Evolutionary conservation across 1,140 invertebrate genomes (phyloP).

Genomic region (Apis dorsata): DNA sequence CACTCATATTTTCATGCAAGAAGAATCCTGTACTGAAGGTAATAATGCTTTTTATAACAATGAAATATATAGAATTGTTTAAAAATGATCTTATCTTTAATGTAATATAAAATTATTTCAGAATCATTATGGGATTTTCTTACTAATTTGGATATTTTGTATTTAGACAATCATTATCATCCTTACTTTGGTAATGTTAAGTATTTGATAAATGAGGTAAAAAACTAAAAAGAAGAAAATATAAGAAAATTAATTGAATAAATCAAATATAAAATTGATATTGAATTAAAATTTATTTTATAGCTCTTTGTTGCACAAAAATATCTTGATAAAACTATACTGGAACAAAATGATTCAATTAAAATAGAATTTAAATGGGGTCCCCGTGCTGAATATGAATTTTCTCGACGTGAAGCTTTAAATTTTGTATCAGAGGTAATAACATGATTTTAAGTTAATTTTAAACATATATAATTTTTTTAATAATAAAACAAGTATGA

Average conservation of each 20-base stretch:
- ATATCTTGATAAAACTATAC: constrained; percentile 58
- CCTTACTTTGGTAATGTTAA: constrained; percentile 69
- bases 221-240: not conserved
- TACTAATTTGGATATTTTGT: constrained; percentile 57
- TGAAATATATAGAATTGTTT: not conserved
- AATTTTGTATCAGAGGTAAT: constrained; percentile 68
- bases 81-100: not conserved
- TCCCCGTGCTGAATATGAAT: constrained; percentile 63
- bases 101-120: constrained; percentile 49
- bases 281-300: not conserved
- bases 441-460: not conserved
- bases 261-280: not conserved
- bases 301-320: constrained; percentile 71
- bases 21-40: constrained; percentile 68
- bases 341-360: constrained; percentile 10
- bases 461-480: not conserved
- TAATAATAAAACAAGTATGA: constrained; percentile 7
- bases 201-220: constrained; percentile 64
- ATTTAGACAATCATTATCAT: constrained; percentile 40
- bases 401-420: constrained; percentile 59
- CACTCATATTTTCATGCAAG: constrained; percentile 71
- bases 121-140: constrained; percentile 67
- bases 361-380: constrained; percentile 68
- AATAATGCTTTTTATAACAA: not conserved
- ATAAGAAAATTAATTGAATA: too few relatives aligned